Conservation (phyloP, 2,888 invertebrate genomes). For the Lithophane leautieri region DNA sequence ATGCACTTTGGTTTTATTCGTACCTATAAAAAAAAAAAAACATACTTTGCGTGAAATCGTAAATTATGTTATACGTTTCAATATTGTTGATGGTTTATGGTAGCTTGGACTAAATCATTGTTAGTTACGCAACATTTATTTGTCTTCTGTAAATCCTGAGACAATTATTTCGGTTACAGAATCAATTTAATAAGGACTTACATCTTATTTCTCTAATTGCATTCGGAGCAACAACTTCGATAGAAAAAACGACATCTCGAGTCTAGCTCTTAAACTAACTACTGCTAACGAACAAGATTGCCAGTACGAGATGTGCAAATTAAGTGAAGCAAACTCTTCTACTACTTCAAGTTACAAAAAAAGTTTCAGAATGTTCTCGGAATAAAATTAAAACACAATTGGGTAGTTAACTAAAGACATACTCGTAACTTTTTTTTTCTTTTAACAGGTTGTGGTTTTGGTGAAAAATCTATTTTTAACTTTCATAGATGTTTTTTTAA, state of each 20-base stretch:
- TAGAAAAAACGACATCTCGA: not conserved
- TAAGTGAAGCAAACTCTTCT: constrained; percentile 28
- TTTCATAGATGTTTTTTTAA: not conserved
- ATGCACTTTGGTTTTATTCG: constrained; percentile 4
- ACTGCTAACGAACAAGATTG: constrained; percentile 42
- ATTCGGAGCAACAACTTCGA: not conserved
- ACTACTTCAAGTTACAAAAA: constrained; percentile 38
- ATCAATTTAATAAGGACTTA: too few relatives aligned
- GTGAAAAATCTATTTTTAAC: not conserved
- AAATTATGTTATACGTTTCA: too few relatives aligned
- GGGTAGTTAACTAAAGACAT: constrained; percentile 7
- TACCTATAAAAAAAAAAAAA: not conserved
- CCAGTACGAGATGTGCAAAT: constrained; percentile 34
- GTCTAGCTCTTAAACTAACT: constrained; percentile 13
- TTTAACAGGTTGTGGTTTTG: constrained; percentile 10
- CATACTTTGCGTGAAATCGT: too few relatives aligned
- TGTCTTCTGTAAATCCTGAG: too few relatives aligned
- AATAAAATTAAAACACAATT: constrained; percentile 45
- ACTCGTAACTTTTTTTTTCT: constrained; percentile 28
- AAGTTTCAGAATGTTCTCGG: constrained; percentile 16
- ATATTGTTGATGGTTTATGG: not conserved
- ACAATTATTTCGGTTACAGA: too few relatives aligned
- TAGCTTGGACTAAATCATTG: not conserved
- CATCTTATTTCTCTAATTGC: not conserved
- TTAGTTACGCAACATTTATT: not conserved